Percentiles rank a stretch among this genome's conserved stretches.
Conservation (phyloP, 2,888 invertebrate species). For the Tillus elongatus region DNA sequence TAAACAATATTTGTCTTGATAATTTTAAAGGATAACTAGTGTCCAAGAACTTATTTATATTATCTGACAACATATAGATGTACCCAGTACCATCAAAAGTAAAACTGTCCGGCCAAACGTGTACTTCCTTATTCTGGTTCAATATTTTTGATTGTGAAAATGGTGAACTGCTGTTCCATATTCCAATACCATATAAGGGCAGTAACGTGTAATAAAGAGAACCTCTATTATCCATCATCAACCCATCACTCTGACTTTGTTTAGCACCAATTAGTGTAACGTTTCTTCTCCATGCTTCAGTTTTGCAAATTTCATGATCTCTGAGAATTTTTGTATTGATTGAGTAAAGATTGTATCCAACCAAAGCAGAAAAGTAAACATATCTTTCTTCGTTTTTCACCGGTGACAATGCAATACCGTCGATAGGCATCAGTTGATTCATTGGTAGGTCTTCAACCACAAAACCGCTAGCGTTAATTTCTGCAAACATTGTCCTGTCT, state of each 20-base stretch:
- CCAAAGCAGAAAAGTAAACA: conserved; percentile 31
- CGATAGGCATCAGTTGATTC: conserved; percentile 50
- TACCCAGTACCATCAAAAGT: conserved; percentile 54
- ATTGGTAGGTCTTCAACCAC: conserved; percentile 50
- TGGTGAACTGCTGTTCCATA: conserved; percentile 53
- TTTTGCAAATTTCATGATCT: conserved; percentile 42
- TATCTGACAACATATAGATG: conserved; percentile 13
- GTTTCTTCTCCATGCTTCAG: conserved; percentile 27
- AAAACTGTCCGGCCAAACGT: conserved; percentile 64
- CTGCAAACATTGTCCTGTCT: conserved; percentile 57
- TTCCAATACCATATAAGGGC: conserved; percentile 57
- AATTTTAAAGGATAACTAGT: conserved; percentile 13
- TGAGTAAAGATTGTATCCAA: conserved; percentile 45
- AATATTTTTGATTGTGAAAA: conserved; percentile 42
- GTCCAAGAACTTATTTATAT: conserved; percentile 22
- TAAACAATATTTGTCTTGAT: conserved; percentile 22
- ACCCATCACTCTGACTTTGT: conserved; percentile 59
- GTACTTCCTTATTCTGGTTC: conserved; percentile 52
- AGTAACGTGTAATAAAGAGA: conserved; percentile 58
- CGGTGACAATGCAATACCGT: conserved; percentile 64
- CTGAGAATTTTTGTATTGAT: conserved; percentile 52
- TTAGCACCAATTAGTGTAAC: conserved; percentile 39
- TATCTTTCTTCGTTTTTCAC: conserved; percentile 18
- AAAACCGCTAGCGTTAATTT: conserved; percentile 50
- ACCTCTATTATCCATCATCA: conserved; percentile 60